Evolutionary conservation across 2,888 invertebrate species (phyloP).

Genomic region (Hipparchia sbordonii): DNA sequence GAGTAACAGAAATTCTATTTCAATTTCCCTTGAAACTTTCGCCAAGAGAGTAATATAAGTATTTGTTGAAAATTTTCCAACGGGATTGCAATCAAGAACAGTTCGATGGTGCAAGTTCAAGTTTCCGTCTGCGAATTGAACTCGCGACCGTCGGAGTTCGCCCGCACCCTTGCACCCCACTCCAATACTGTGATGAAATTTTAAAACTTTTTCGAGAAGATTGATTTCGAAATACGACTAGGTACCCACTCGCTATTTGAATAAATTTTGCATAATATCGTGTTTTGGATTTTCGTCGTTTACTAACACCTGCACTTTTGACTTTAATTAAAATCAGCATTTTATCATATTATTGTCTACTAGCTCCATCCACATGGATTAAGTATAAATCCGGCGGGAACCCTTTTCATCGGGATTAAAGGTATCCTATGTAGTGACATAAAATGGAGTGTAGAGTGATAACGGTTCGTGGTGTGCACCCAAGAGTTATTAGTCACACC

Average conservation of each 20-base stretch:
- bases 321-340: no score
- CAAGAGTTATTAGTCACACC: no score
- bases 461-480: no score
- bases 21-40: constrained; percentile 36
- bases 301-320: no score
- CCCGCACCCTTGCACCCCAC: constrained; percentile 40
- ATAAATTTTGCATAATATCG: constrained; percentile 13
- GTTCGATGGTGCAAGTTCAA: constrained; percentile 64
- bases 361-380: no score
- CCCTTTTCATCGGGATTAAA: background rate
- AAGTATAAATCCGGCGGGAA: no score
- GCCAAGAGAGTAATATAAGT: constrained; percentile 48
- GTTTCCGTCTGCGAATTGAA: constrained; percentile 59
- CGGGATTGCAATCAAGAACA: constrained; percentile 69
- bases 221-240: constrained; percentile 52
- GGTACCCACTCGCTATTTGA: constrained; percentile 24
- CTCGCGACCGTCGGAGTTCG: constrained; percentile 63
- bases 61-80: constrained; percentile 65
- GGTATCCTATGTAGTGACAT: background rate
- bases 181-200: constrained; percentile 69
- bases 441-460: no score
- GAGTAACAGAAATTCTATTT: constrained; percentile 31
- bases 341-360: no score
- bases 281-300: background rate
- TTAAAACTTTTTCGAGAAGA: constrained; percentile 61